phyloP scores from a whole-genome alignment of 2,797 vertebrate species.

The Sternotherus odoratus region DNA sequence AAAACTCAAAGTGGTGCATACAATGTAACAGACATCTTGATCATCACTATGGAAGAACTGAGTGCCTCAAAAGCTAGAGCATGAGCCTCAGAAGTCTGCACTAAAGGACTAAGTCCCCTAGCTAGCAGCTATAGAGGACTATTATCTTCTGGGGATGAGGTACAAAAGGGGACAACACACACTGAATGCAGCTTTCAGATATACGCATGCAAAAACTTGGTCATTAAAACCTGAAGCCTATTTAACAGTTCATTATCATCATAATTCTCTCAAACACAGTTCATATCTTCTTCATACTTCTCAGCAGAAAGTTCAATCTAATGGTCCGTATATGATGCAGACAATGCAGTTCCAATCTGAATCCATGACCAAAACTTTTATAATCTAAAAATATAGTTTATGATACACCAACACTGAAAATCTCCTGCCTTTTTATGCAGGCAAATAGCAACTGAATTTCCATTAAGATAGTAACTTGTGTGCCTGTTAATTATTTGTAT shows the following conservation, averaged over 20 bases:
- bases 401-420: not conserved
- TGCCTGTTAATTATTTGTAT: not conserved
- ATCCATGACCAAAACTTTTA: not conserved
- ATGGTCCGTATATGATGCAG: rapidly evolving
- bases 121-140: not conserved
- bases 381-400: not conserved
- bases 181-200: not conserved
- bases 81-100: not conserved
- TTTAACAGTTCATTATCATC: not conserved
- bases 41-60: not conserved
- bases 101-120: not conserved
- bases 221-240: not conserved
- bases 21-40: not conserved
- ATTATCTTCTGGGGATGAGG: rapidly evolving
- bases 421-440: not conserved
- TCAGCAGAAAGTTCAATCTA: not conserved
- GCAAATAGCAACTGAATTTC: not conserved
- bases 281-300: not conserved
- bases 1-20: not conserved
- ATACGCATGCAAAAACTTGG: not conserved
- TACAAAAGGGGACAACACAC: not conserved
- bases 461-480: not conserved
- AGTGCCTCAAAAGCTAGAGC: not conserved
- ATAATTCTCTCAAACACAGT: not conserved
- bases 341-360: not conserved